Evolutionary conservation across 2,888 invertebrate genomes (phyloP).

Genomic region (Ophion costatus): DNA sequence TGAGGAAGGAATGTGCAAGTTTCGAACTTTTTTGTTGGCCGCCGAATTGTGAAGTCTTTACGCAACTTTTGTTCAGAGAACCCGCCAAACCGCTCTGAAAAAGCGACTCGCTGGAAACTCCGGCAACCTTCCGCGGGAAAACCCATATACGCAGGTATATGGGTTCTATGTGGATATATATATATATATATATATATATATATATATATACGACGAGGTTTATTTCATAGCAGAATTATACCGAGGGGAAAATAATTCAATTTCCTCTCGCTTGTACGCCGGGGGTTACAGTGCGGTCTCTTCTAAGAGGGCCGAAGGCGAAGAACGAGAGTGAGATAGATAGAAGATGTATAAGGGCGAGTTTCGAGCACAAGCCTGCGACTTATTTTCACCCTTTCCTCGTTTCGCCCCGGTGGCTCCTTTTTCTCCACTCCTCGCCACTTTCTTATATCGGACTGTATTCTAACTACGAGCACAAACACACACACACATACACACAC

Average conservation of each 20-base stretch:
- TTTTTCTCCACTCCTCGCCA: constrained; percentile 21
- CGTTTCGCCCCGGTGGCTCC: not conserved
- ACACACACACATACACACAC: not conserved
- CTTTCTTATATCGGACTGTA: constrained; percentile 21
- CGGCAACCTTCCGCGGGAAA: not conserved
- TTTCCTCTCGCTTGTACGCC: constrained; percentile 71
- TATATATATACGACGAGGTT: constrained; percentile 70
- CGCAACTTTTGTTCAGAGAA: too few relatives aligned
- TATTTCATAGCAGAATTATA: constrained; percentile 80
- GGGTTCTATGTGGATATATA: constrained; percentile 51
- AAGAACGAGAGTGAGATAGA: constrained; percentile 12
- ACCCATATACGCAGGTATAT: constrained; percentile 2
- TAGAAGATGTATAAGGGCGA: constrained; percentile 14
- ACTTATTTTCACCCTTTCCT: constrained; percentile 51
- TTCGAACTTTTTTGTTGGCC: too few relatives aligned
- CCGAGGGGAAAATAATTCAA: constrained; percentile 80
- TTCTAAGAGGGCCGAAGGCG: constrained; percentile 30
- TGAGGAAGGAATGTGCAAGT: too few relatives aligned
- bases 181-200: constrained; percentile 11
- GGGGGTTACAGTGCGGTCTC: constrained; percentile 67
- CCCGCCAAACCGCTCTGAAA: too few relatives aligned
- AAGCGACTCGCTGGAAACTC: not conserved
- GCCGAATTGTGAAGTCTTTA: too few relatives aligned
- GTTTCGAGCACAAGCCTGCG: constrained; percentile 28
- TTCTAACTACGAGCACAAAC: constrained; percentile 2